phyloP scores from a whole-genome alignment of 2,888 invertebrate species.

The Apantesis nais region DNA sequence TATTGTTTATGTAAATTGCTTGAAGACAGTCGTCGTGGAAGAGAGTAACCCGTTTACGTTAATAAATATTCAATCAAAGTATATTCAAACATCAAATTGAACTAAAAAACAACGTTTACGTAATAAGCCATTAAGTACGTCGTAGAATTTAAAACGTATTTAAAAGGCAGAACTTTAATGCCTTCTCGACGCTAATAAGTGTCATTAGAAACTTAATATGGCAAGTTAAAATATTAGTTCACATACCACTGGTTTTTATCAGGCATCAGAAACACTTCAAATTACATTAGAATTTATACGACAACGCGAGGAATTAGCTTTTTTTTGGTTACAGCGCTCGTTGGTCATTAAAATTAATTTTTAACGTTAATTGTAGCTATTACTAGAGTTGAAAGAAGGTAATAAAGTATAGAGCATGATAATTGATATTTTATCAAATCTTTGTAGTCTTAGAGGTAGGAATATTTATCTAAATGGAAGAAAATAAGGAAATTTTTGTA shows the following conservation, averaged over 20 bases:
- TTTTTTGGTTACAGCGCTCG: background rate
- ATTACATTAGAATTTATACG: background rate
- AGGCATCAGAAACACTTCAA: conserved; percentile 12
- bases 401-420: background rate
- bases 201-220: conserved; percentile 28
- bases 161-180: conserved; percentile 30
- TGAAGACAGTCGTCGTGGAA: background rate
- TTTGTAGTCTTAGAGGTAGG: background rate
- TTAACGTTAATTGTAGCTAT: background rate
- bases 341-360: background rate
- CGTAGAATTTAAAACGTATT: conserved; percentile 11
- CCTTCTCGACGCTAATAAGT: conserved; percentile 28
- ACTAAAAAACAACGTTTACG: conserved; percentile 14
- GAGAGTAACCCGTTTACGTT: background rate
- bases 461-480: background rate
- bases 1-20: background rate
- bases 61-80: conserved; percentile 9
- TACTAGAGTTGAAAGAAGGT: background rate
- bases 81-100: conserved; percentile 2
- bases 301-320: conserved; percentile 6
- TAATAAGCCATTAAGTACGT: conserved; percentile 9
- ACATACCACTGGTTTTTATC: conserved; percentile 15
- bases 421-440: background rate
- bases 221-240: conserved; percentile 18
- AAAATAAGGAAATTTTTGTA: too few relatives aligned